These are phyloP conservation scores for Calephelis nemesis DNA, from an alignment of 1,140 invertebrate species.

Conservation along the genomic window DNA sequence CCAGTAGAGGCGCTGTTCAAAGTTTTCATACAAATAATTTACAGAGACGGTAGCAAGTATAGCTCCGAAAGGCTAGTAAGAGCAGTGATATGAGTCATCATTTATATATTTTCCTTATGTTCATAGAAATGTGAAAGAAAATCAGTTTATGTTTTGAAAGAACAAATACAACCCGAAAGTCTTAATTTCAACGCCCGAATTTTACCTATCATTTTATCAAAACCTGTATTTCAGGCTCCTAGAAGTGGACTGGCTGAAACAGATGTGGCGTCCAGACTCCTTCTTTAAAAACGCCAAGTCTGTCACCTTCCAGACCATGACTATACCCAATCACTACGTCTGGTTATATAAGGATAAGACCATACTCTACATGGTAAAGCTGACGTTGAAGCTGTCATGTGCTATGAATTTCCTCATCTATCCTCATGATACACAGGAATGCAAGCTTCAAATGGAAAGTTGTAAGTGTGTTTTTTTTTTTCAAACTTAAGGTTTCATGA, in stretches of 20 bases:
- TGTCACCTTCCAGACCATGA: conserved; percentile 96
- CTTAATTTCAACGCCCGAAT: too few species aligned
- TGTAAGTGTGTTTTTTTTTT: conserved; percentile 81
- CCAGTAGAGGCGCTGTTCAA: too few species aligned
- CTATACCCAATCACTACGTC: conserved; percentile 94
- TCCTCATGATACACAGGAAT: conserved; percentile 94
- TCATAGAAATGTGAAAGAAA: too few species aligned
- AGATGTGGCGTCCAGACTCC: conserved; percentile 94
- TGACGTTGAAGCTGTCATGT: conserved; percentile 91
- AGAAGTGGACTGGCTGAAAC: conserved; percentile 93
- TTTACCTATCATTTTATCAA: too few species aligned
- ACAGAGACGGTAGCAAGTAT: too few species aligned
- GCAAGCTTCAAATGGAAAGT: conserved; percentile 95
- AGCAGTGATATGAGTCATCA: too few species aligned
- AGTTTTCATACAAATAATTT: too few species aligned
- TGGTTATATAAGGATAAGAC: conserved; percentile 94
- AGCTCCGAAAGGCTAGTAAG: too few species aligned
- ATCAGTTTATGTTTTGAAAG: too few species aligned
- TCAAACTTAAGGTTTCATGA: neutral
- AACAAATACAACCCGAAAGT: too few species aligned
- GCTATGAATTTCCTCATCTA: conserved; percentile 96
- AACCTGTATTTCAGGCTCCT: conserved; percentile 80
- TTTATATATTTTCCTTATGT: too few species aligned
- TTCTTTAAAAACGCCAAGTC: conserved; percentile 95
- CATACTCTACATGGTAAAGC: conserved; percentile 92